A percentile compares a stretch with the other conserved stretches of the same genome.
Conservation (phyloP, 2,888 invertebrate genomes). For the Lasioglossum zephyrum region DNA sequence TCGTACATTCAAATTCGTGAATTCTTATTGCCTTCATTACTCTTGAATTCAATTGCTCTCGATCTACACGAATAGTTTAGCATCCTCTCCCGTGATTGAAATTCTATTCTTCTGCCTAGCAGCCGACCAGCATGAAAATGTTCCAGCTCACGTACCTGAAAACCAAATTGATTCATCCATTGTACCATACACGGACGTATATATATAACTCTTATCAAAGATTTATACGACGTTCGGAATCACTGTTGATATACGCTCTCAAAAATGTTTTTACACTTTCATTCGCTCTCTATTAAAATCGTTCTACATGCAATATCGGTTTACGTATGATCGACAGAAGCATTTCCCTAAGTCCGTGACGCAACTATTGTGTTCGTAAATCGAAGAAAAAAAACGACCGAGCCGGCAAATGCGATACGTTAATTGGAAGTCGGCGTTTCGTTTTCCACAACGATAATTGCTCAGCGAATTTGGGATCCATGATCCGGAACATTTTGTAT, state of each 20-base stretch:
- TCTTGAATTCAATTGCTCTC: conserved; percentile 11
- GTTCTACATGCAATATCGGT: background rate
- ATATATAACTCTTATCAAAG: background rate
- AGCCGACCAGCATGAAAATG: background rate
- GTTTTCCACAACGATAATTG: conserved; percentile 63
- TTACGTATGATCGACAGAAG: conserved; percentile 1
- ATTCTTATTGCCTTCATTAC: conserved; percentile 24
- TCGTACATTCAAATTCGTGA: conserved; percentile 2
- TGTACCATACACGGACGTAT: background rate
- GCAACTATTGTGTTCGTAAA: conserved; percentile 16
- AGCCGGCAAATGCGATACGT: conserved; percentile 47
- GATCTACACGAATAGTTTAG: conserved; percentile 13
- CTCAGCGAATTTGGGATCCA: conserved; percentile 54
- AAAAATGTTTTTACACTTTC: background rate
- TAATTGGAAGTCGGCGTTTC: conserved; percentile 65
- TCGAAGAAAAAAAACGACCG: conserved; percentile 37
- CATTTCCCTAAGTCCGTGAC: background rate
- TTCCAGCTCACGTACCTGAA: background rate
- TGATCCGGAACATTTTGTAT: conserved; percentile 52
- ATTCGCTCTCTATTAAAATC: background rate
- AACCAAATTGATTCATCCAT: background rate
- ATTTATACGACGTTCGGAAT: background rate
- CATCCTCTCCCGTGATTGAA: background rate
- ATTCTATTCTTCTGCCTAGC: background rate
- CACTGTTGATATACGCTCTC: background rate